Evolutionary conservation across 2,888 invertebrate species (phyloP), one percentile per base, ranked within the genome.

Genomic region (Drosophila formosana): DNA sequence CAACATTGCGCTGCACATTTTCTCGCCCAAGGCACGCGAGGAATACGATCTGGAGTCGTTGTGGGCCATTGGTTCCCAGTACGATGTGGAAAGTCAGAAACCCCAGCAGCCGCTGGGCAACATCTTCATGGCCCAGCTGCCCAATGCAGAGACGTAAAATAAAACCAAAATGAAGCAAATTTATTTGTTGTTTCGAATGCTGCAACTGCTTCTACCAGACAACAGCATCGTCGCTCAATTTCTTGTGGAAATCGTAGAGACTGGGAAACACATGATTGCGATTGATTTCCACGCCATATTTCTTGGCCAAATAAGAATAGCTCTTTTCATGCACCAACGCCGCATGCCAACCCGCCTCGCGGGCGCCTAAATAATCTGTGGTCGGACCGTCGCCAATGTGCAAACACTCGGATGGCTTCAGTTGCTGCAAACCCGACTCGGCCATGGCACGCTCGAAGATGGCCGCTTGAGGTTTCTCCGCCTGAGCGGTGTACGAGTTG

Each of bases 1-100:
- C 71, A 98, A 98, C 90, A 98, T 98, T 84, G 96, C 96, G 4
- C 92, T 99, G 34, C 98, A 99, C 89, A 94, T 99, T 78, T 97
- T 98, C 92, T 95, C 96, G 32, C 93, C 94, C 9, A 93, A 95
- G 77, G 94, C 95, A 1, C 93, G 99, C 79, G 92, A 93, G 73
- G 89, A 93, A 5, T 98, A 98, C 91, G 98, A 98, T 92, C 93
- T 99, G 74, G 99, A 99, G 92, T 96, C 96, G 0, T 93, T 99
- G 37, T 99, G 98, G 99, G 94, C 96, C 41, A 95, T 98, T 18
- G 98, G 98, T 2, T 93, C 95, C 0, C 94, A 96, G 87, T 97
- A 94, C 93, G 98, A 98, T 92, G 94, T 94, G 46, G 94, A 95
- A 89, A 94, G 92, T 30, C 95, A 95, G 80, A 94, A 94, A 87